Percentiles rank a stretch among this genome's conserved stretches.
Evolutionary conservation across 2,113 vertebrate genomes (phyloP).

Genomic region (western clawed frog (Xenopus tropicalis)): UCB_Xtro_10.0 CM004448.2:137969501-137970000

Average conservation of each 20-base stretch:
- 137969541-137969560: conserved; percentile 67
- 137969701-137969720: conserved; percentile 92
- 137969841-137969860: conserved; percentile 99
- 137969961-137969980: no score
- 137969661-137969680: conserved; percentile 91
- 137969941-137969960: no score
- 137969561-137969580: conserved; percentile 84
- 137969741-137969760: conserved; percentile 84
- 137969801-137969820: conserved; percentile 98
- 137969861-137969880: conserved; percentile 95
- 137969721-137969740: conserved; percentile 85
- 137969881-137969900: no score
- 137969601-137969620: conserved; percentile 58
- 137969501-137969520: no score
- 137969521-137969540: no score
- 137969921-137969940: no score
- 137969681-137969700: conserved; percentile 95
- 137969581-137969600: conserved; percentile 67
- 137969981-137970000: not conserved
- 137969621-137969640: conserved; percentile 68
- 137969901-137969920: no score
- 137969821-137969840: conserved; percentile 91
- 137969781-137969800: conserved; percentile 96
- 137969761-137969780: conserved; percentile 95
- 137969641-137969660: conserved; percentile 83